Percentiles rank a stretch among this genome's conserved stretches.
Evolutionary conservation across 2,113 vertebrate species (phyloP).

Genomic region (Sphyrna mokarran): DNA sequence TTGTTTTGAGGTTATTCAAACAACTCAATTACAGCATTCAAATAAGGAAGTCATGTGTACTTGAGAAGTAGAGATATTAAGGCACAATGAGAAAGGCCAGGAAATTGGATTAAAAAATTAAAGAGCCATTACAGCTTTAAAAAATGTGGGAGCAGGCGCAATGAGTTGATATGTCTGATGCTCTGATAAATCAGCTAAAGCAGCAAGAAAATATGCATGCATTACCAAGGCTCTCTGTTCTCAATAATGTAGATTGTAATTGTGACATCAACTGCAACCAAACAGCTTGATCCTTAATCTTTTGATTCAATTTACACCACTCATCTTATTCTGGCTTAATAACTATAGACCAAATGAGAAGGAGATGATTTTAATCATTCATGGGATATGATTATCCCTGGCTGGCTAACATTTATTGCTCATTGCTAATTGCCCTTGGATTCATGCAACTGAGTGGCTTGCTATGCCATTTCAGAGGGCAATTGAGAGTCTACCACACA

Average conservation of each 20-base stretch:
- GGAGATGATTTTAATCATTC: no score
- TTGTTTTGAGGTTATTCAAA: neutral
- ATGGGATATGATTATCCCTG: no score
- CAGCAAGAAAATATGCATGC: neutral
- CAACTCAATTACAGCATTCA: neutral
- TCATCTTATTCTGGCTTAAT: neutral
- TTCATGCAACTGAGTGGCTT: no score
- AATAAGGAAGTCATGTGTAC: neutral
- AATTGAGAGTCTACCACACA: no score
- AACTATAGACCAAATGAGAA: no score
- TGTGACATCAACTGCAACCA: neutral
- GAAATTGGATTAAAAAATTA: neutral
- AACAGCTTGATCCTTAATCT: neutral
- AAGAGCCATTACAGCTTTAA: neutral
- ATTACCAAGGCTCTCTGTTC: neutral
- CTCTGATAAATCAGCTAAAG: neutral
- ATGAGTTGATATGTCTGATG: neutral
- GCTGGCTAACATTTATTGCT: no score
- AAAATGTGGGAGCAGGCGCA: neutral
- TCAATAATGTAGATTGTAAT: neutral
- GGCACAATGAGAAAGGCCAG: neutral
- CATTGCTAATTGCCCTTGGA: no score
- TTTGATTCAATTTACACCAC: neutral
- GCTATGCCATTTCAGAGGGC: no score
- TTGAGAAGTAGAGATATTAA: neutral